These are phyloP conservation scores for Eilema griseolum DNA, from an alignment of 2,888 invertebrate species.

Conservation along the genomic window DNA sequence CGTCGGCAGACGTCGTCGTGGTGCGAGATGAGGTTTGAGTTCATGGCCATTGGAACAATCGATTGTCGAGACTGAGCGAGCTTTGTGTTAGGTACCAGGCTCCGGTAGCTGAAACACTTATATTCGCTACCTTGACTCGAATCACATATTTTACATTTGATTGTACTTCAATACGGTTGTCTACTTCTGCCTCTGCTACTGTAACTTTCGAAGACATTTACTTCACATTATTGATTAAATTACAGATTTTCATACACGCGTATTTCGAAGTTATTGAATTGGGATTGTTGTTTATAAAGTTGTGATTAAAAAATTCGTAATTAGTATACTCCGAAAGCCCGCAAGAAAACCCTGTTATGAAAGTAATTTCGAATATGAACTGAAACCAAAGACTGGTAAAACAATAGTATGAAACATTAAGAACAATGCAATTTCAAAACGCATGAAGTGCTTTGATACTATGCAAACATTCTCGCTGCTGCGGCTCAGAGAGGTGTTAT, in stretches of 20 bases:
- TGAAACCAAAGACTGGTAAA: conserved; percentile 7
- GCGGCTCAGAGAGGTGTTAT: conserved; percentile 57
- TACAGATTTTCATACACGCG: too few species aligned
- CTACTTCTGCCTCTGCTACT: neutral
- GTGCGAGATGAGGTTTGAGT: conserved; percentile 68
- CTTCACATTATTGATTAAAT: too few species aligned
- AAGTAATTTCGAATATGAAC: neutral
- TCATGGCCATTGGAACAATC: conserved; percentile 82
- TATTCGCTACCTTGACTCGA: conserved; percentile 58
- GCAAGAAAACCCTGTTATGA: neutral
- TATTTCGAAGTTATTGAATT: neutral
- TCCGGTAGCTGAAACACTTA: conserved; percentile 56
- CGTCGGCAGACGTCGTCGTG: conserved; percentile 34
- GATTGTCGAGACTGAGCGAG: conserved; percentile 69
- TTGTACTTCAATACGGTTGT: conserved; percentile 24
- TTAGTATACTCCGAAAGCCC: neutral
- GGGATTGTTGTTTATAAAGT: neutral
- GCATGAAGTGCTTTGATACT: conserved; percentile 39
- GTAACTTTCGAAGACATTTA: neutral
- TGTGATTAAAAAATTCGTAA: neutral
- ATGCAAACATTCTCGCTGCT: conserved; percentile 38
- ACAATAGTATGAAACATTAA: conserved; percentile 17
- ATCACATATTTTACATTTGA: conserved; percentile 45
- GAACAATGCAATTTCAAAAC: conserved; percentile 48
- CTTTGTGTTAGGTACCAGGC: conserved; percentile 53